phyloP scores from a whole-genome alignment of 2,113 vertebrate species.

The Ctenodactylus gundi region DNA sequence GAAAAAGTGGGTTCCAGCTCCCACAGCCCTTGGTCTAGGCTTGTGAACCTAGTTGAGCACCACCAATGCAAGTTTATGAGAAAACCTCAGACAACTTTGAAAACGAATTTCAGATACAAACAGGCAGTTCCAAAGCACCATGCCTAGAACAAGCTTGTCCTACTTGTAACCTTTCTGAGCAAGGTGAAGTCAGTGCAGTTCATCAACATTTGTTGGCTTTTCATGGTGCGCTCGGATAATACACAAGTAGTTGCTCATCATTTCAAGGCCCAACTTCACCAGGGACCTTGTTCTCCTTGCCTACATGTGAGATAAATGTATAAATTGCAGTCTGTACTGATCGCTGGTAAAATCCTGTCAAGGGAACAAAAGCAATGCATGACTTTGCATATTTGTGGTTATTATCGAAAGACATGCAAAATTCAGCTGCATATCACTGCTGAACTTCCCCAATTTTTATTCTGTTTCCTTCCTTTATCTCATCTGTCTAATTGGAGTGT shows the following conservation, averaged over 20 bases:
- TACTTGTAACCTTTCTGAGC: neutral
- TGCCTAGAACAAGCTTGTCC: neutral
- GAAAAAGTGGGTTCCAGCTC: neutral
- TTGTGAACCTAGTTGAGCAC: neutral
- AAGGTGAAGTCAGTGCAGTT: neutral
- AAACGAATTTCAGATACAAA: neutral
- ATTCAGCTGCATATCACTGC: neutral
- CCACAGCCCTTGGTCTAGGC: neutral
- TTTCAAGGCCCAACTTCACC: neutral
- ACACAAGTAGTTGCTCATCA: neutral
- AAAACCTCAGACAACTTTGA: neutral
- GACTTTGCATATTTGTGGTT: neutral
- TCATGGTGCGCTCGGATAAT: neutral
- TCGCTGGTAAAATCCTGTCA: neutral
- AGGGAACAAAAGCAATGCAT: neutral
- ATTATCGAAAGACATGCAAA: neutral
- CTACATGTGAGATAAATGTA: neutral
- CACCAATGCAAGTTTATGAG: neutral
- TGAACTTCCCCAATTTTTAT: neutral
- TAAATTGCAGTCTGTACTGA: neutral
- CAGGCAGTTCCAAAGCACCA: neutral
- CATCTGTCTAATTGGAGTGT: neutral
- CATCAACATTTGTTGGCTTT: neutral
- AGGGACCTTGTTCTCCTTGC: neutral
- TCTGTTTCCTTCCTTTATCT: conserved; percentile 37